Conservation (phyloP, 2,797 vertebrate species). For the Crypturellus tataupa region DNA sequence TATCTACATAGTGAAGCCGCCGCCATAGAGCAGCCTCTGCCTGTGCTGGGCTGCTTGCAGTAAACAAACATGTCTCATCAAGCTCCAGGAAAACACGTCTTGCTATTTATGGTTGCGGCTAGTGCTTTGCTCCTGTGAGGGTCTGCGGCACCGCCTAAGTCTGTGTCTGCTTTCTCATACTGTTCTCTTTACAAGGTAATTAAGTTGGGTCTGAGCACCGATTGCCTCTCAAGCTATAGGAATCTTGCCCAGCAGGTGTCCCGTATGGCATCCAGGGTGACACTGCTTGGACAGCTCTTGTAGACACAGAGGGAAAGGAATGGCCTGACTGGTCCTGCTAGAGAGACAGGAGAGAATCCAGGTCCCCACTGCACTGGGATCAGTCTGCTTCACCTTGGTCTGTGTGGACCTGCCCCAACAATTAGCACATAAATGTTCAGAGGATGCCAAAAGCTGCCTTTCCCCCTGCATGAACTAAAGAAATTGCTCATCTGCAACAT, state of each 20-base stretch:
- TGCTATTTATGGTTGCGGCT: neutral
- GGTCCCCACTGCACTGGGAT: neutral
- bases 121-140: neutral
- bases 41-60: rapidly evolving
- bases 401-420: neutral
- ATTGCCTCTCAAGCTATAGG: neutral
- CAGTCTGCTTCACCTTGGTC: neutral
- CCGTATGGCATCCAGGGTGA: neutral
- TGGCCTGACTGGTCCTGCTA: neutral
- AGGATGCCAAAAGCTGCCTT: neutral
- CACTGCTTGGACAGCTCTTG: neutral
- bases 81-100: neutral
- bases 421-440: neutral
- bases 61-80: neutral
- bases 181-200: neutral
- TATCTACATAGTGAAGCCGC: neutral
- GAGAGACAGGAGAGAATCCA: neutral
- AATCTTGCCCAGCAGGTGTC: neutral
- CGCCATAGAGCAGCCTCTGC: neutral
- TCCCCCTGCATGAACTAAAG: neutral
- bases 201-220: neutral
- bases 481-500: neutral
- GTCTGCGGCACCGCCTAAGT: neutral
- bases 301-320: neutral
- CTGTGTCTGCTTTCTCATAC: neutral